These are phyloP conservation scores for Neotragus pygmaeus DNA, from an alignment of 2,113 vertebrate species.

Conservation along the genomic window DNA sequence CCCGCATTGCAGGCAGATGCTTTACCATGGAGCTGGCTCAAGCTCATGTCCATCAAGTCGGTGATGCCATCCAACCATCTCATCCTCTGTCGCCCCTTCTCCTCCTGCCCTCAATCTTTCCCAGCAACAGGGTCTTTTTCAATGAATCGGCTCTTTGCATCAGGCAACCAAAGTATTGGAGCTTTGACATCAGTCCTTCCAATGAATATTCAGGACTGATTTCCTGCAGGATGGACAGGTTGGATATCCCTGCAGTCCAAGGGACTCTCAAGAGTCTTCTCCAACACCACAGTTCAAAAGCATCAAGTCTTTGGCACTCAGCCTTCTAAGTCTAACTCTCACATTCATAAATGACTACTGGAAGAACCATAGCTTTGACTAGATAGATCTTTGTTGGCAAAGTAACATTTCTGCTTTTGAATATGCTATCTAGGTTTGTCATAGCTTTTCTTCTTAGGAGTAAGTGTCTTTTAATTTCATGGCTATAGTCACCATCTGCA, in stretches of 20 bases:
- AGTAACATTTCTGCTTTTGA: neutral
- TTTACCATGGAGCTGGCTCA: too few species aligned
- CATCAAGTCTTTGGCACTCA: fast-evolving
- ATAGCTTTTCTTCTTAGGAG: neutral
- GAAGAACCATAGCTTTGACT: neutral
- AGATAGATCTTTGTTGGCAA: neutral
- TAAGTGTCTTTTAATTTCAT: neutral
- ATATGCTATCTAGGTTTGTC: neutral
- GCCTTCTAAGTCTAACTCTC: neutral
- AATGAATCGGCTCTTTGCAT: neutral
- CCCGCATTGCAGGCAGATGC: too few species aligned
- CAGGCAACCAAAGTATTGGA: neutral
- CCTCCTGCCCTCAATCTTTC: neutral
- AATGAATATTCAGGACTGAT: neutral
- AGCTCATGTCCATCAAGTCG: neutral
- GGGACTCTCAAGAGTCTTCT: neutral
- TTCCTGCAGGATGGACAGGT: neutral
- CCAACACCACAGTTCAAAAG: neutral
- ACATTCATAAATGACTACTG: neutral
- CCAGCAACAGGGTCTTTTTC: neutral
- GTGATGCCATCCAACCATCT: neutral
- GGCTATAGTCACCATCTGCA: neutral
- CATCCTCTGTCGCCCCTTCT: neutral
- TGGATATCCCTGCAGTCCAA: neutral
- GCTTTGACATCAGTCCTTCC: neutral